These are phyloP conservation scores for Lepidurus arcticus DNA, from an alignment of 1,140 invertebrate genomes.

Conservation along the genomic window DNA sequence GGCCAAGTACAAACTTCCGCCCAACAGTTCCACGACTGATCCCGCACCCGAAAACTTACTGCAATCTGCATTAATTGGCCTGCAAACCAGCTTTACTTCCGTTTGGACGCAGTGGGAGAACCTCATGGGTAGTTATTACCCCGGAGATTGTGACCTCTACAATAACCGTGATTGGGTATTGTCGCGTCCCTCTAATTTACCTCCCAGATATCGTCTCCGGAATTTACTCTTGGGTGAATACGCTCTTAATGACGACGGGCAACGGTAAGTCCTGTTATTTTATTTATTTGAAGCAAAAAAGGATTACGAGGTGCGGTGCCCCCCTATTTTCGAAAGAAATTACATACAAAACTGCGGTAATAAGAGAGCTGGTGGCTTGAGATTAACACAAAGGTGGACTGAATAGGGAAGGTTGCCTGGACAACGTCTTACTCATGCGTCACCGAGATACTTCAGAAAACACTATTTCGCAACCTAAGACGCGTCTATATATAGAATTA, in stretches of 20 bases:
- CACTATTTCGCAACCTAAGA: too few species aligned
- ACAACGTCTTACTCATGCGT: not conserved
- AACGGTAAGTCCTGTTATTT: constrained; percentile 54
- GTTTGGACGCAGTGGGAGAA: not conserved
- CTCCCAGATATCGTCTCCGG: constrained; percentile 63
- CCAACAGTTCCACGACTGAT: not conserved
- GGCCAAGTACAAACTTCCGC: not conserved
- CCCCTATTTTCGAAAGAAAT: not conserved
- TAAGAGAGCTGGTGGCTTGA: not conserved
- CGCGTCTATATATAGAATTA: too few species aligned
- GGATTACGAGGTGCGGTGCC: not conserved
- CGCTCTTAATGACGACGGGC: constrained; percentile 67
- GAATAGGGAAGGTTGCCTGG: not conserved
- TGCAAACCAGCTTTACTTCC: not conserved
- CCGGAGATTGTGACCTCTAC: not conserved
- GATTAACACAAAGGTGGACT: not conserved
- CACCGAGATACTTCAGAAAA: not conserved
- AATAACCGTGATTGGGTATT: not conserved
- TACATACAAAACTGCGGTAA: not conserved
- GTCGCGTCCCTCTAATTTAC: constrained; percentile 36
- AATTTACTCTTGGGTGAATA: constrained; percentile 72
- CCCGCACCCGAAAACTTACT: not conserved
- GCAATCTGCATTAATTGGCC: not conserved
- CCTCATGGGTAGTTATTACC: not conserved
- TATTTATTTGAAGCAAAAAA: too few species aligned